Conservation (phyloP, 2,797 vertebrate genomes). For the Erpetoichthys calabaricus region DNA sequence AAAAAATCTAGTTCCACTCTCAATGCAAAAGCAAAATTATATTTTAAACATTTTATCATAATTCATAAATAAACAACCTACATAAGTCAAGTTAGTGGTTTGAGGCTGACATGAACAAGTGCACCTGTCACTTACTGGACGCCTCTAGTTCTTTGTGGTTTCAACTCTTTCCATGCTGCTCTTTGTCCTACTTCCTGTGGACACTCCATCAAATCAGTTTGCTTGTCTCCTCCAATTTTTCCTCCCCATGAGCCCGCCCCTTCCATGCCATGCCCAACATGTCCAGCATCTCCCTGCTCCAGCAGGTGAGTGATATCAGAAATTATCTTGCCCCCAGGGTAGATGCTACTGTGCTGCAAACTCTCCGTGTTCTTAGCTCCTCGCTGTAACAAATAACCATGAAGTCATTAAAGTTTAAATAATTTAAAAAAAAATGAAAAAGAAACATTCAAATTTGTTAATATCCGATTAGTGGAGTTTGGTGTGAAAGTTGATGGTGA, state of each 20-base stretch:
- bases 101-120: background rate
- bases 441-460: too few species aligned
- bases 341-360: slow-evolving; percentile 12
- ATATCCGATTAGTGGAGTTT: background rate
- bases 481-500: too few species aligned
- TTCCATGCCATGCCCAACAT: slow-evolving; percentile 9
- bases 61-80: too few species aligned
- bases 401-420: background rate
- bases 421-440: background rate
- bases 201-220: too few species aligned
- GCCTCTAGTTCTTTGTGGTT: too few species aligned
- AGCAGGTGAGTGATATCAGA: slow-evolving; percentile 18
- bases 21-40: too few species aligned
- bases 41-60: background rate
- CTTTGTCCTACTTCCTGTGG: too few species aligned
- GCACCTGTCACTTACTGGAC: background rate
- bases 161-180: too few species aligned
- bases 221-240: background rate
- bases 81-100: too few species aligned
- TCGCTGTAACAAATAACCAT: slow-evolving; percentile 4
- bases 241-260: slow-evolving; percentile 1
- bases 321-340: slow-evolving; percentile 17
- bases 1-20: too few species aligned
- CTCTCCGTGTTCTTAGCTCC: slow-evolving; percentile 2
- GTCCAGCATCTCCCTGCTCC: slow-evolving; percentile 3